These are phyloP conservation scores for Habroteleia sp. DNA, from an alignment of 2,888 invertebrate genomes.

Conservation along the genomic window DNA sequence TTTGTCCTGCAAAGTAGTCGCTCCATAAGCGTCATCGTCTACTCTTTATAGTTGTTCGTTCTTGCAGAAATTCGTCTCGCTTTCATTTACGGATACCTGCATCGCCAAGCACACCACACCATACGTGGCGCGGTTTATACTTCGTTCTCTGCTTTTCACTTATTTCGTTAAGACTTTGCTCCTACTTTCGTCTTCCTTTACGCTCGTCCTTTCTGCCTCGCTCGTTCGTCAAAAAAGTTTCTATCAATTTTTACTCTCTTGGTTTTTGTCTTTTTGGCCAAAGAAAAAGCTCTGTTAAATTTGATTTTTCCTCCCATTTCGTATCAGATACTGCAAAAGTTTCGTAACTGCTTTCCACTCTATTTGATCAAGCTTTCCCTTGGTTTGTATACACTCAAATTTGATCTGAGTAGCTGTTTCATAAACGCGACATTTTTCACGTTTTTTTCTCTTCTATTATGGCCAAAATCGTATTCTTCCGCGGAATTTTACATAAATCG, in stretches of 20 bases:
- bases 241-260: conserved; percentile 21
- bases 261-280: conserved; percentile 10
- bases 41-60: conserved; percentile 71
- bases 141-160: conserved; percentile 31
- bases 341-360: conserved; percentile 51
- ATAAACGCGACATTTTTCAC: conserved; percentile 15
- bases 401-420: conserved; percentile 48
- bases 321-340: conserved; percentile 54
- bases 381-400: conserved; percentile 56
- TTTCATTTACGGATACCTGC: conserved; percentile 75
- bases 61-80: conserved; percentile 70
- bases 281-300: conserved; percentile 51
- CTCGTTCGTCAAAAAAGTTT: conserved; percentile 20
- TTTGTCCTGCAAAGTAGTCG: conserved; percentile 57
- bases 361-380: conserved; percentile 56
- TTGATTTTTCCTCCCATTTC: conserved; percentile 56
- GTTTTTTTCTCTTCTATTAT: conserved; percentile 1
- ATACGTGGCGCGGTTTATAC: conserved; percentile 41
- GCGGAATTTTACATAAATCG: conserved; percentile 47
- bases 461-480: conserved; percentile 34
- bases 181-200: conserved; percentile 1
- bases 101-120: conserved; percentile 41
- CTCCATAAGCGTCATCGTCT: conserved; percentile 45
- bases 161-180: conserved; percentile 54
- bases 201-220: background rate